Conservation (phyloP, 2,113 vertebrate genomes). For the Strigops habroptila region DNA sequence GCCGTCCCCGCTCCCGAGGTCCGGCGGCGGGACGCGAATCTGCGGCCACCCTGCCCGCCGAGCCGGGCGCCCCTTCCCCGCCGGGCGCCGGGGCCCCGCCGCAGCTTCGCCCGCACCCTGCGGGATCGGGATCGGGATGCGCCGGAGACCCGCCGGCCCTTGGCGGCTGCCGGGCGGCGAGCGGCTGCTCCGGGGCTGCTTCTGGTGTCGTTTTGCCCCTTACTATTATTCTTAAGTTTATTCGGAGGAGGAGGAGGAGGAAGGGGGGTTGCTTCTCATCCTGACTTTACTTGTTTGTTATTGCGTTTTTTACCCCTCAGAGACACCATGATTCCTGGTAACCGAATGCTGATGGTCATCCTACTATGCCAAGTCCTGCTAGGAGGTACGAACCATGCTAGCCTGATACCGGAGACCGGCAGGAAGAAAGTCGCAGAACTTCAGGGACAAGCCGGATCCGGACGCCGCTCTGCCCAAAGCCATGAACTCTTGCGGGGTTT, state of each 20-base stretch:
- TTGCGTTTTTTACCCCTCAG: slow-evolving; percentile 76
- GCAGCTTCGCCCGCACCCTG: not conserved
- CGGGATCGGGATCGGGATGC: not conserved
- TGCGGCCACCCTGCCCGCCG: not conserved
- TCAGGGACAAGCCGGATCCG: slow-evolving; percentile 79
- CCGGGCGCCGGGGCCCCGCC: not conserved
- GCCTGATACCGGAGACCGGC: slow-evolving; percentile 95
- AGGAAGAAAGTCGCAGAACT: slow-evolving; percentile 93
- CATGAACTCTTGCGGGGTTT: slow-evolving; percentile 98
- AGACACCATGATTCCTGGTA: slow-evolving; percentile 99
- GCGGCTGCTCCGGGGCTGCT: not conserved
- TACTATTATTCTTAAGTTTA: not conserved
- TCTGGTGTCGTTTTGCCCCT: not conserved
- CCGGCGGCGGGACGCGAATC: not conserved
- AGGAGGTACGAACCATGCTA: slow-evolving; percentile 96
- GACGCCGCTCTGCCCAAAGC: slow-evolving; percentile 87
- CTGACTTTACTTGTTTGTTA: slow-evolving; percentile 60
- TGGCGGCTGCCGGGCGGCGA: not conserved
- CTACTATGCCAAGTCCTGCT: slow-evolving; percentile 99
- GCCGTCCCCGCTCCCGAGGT: not conserved
- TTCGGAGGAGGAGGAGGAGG: not conserved
- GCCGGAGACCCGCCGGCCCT: not conserved
- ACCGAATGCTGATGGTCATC: slow-evolving; percentile 99
- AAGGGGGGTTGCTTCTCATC: slow-evolving; percentile 19
- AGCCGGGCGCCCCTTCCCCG: not conserved